Percentiles rank a stretch among this genome's conserved stretches.
phyloP scores from a whole-genome alignment of 2,888 invertebrate species.

The Brachycybe producta region DNA sequence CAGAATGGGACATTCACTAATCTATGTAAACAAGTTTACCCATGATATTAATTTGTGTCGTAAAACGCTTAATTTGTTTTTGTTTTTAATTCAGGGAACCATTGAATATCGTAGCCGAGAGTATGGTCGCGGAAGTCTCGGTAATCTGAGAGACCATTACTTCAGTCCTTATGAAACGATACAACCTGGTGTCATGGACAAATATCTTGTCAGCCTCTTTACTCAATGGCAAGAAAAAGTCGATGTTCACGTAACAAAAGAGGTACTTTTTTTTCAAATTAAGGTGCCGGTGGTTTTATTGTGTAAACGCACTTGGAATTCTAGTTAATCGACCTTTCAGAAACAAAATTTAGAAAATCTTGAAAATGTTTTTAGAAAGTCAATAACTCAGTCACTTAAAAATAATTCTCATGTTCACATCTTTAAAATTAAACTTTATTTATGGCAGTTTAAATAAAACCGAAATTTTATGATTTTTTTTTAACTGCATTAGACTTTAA shows the following conservation, averaged over 20 bases:
- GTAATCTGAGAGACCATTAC: constrained; percentile 7
- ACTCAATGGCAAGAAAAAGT: constrained; percentile 3
- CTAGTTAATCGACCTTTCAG: too few species aligned
- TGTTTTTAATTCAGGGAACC: constrained; percentile 11
- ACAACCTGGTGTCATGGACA: constrained; percentile 4
- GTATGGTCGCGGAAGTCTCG: background rate
- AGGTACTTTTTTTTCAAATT: constrained; percentile 1
- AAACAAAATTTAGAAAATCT: too few species aligned
- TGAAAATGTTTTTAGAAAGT: background rate
- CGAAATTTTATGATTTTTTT: too few species aligned
- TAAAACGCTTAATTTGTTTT: background rate
- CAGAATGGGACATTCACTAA: constrained; percentile 28
- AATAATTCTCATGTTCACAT: too few species aligned
- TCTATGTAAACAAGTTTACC: constrained; percentile 10
- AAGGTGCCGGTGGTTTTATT: too few species aligned
- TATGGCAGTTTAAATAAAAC: too few species aligned
- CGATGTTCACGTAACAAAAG: constrained; percentile 9
- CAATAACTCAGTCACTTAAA: background rate
- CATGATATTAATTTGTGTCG: background rate
- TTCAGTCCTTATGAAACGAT: constrained; percentile 7
- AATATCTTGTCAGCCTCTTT: constrained; percentile 8
- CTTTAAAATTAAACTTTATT: too few species aligned
- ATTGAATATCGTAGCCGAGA: constrained; percentile 10
- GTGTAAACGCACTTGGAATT: too few species aligned
- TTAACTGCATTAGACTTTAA: too few species aligned